A percentile compares a stretch with the other conserved stretches of the same genome.
Evolutionary conservation across 1,140 invertebrate species (phyloP).

Genomic region (Hydropsyche tenuis): DNA sequence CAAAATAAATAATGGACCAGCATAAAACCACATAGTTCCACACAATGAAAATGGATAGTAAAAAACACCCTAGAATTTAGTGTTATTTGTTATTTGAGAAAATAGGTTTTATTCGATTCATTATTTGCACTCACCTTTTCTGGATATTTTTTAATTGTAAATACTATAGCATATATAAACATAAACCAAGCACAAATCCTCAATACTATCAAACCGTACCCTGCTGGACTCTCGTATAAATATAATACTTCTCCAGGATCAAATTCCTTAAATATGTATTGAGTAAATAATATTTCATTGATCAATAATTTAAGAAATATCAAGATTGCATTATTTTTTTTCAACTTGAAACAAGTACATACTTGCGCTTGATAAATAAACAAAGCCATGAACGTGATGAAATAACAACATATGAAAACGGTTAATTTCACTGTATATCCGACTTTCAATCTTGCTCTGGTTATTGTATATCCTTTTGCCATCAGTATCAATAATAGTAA

Average conservation of each 20-base stretch:
- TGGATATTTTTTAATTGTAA: slow-evolving; percentile 83
- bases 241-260: slow-evolving; percentile 90
- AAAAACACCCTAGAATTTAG: slow-evolving; percentile 66
- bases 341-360: too few species aligned
- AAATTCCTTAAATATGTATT: slow-evolving; percentile 68
- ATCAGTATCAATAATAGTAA: slow-evolving; percentile 81
- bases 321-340: not conserved
- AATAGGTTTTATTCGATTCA: too few species aligned
- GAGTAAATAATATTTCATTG: not conserved
- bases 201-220: slow-evolving; percentile 81
- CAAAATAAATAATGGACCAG: slow-evolving; percentile 79
- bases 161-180: slow-evolving; percentile 82
- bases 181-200: slow-evolving; percentile 82
- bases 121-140: slow-evolving; percentile 73
- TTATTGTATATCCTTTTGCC: slow-evolving; percentile 91
- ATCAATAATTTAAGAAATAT: not conserved
- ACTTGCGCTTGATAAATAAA: slow-evolving; percentile 82
- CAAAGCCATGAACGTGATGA: slow-evolving; percentile 72
- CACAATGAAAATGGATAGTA: slow-evolving; percentile 80
- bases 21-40: slow-evolving; percentile 82
- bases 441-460: slow-evolving; percentile 76
- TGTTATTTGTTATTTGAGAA: not conserved
- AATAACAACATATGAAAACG: slow-evolving; percentile 80
- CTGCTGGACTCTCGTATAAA: slow-evolving; percentile 87
- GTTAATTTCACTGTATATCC: slow-evolving; percentile 76